These are phyloP conservation scores for Knipowitschia caucasica DNA, from an alignment of 2,797 vertebrate genomes.

Conservation along the genomic window DNA sequence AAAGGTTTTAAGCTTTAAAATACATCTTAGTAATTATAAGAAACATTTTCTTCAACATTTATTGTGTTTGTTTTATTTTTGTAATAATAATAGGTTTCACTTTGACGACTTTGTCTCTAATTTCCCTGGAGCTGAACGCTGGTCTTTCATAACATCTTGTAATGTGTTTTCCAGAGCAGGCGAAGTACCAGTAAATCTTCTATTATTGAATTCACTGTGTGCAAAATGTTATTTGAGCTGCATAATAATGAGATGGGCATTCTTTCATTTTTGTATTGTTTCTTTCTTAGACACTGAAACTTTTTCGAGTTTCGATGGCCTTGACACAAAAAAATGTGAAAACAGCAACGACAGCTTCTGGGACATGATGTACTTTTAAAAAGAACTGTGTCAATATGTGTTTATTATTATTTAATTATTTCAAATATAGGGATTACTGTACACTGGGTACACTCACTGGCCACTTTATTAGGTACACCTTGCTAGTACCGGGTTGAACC, in stretches of 20 bases:
- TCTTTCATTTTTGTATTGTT: constrained; percentile 14
- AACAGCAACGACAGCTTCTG: background rate
- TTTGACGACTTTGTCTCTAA: constrained; percentile 17
- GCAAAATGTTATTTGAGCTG: constrained; percentile 11
- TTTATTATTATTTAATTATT: too few species aligned
- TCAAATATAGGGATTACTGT: too few species aligned
- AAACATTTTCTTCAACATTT: constrained; percentile 1
- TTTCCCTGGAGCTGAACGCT: constrained; percentile 8
- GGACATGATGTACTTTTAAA: too few species aligned
- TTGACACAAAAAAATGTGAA: background rate
- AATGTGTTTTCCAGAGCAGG: constrained; percentile 10
- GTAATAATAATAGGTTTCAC: constrained; percentile 4
- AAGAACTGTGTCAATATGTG: too few species aligned
- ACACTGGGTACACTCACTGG: too few species aligned
- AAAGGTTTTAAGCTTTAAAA: background rate
- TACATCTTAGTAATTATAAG: too few species aligned
- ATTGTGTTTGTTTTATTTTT: too few species aligned
- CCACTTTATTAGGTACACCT: too few species aligned
- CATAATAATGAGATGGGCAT: constrained; percentile 30
- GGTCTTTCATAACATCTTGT: background rate
- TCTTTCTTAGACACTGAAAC: constrained; percentile 7
- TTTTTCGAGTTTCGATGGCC: background rate
- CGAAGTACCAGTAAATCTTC: constrained; percentile 13
- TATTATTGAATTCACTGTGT: constrained; percentile 15
- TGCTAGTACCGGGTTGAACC: too few species aligned